Conservation (phyloP, 2,888 invertebrate genomes). For the Ischnus inquisitorius region DNA sequence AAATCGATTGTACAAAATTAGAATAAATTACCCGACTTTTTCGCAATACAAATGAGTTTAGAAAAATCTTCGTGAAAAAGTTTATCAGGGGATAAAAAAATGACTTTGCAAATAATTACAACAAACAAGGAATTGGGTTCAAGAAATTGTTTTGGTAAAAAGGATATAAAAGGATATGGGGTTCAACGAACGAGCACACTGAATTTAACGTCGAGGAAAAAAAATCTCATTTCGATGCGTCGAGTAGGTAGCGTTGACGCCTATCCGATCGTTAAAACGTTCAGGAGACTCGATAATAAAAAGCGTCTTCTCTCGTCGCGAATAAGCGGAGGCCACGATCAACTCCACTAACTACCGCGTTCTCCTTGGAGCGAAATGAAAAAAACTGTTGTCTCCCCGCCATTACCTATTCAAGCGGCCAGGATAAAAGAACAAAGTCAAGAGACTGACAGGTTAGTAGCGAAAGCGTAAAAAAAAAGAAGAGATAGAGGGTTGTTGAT, state of each 20-base stretch:
- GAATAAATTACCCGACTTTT: neutral
- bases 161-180: neutral
- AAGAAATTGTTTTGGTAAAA: neutral
- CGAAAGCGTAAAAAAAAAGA: constrained; percentile 29
- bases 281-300: constrained; percentile 34
- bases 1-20: neutral
- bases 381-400: constrained; percentile 15
- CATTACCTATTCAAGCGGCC: constrained; percentile 35
- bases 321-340: constrained; percentile 6
- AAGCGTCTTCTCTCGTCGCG: neutral
- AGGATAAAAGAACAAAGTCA: constrained; percentile 17
- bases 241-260: constrained; percentile 35
- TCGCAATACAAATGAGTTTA: no score
- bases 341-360: constrained; percentile 16
- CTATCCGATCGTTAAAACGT: constrained; percentile 35
- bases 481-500: constrained; percentile 57
- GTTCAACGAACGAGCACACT: neutral
- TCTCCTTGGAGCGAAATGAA: constrained; percentile 27
- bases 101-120: neutral
- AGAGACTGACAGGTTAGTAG: constrained; percentile 30
- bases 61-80: no score
- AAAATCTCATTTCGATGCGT: constrained; percentile 26
- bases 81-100: neutral
- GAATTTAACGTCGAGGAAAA: neutral
- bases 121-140: neutral